Conservation (phyloP, 2,113 vertebrate species). For the Pedionomus torquatus region DNA sequence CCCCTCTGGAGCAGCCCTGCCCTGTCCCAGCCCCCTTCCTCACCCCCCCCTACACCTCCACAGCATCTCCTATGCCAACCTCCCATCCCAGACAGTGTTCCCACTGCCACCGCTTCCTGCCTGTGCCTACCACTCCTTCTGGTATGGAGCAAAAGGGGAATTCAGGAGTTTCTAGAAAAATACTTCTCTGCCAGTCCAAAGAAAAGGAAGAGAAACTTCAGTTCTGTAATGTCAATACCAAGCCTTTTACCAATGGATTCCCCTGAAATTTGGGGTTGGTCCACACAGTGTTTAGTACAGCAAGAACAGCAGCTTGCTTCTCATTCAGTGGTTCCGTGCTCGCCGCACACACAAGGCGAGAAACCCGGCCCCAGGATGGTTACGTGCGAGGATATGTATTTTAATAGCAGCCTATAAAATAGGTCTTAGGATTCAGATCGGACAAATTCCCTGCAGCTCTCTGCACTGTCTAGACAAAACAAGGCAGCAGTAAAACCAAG, state of each 20-base stretch:
- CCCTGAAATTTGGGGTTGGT: neutral
- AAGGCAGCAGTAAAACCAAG: slow-evolving; percentile 77
- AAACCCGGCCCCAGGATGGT: neutral
- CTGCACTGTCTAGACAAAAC: slow-evolving; percentile 81
- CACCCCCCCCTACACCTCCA: neutral
- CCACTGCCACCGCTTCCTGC: neutral
- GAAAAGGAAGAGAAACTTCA: slow-evolving; percentile 66
- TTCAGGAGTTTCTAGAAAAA: slow-evolving; percentile 60
- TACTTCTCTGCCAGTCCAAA: neutral
- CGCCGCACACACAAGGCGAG: neutral
- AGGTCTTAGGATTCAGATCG: slow-evolving; percentile 54
- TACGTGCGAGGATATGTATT: slow-evolving; percentile 28
- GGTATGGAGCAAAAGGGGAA: slow-evolving; percentile 25
- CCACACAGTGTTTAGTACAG: accelerated
- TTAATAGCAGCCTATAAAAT: slow-evolving; percentile 65
- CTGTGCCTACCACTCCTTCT: neutral
- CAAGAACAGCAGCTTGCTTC: neutral
- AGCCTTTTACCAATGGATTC: neutral
- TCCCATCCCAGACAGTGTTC: neutral
- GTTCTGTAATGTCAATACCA: neutral
- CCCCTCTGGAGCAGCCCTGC: neutral
- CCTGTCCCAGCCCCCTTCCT: neutral
- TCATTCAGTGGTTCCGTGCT: neutral
- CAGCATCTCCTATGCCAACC: neutral
- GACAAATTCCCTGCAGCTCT: slow-evolving; percentile 72